Base-by-base conservation (phyloP, 2,113 vertebrate species). In the Lonchura striata region DNA sequence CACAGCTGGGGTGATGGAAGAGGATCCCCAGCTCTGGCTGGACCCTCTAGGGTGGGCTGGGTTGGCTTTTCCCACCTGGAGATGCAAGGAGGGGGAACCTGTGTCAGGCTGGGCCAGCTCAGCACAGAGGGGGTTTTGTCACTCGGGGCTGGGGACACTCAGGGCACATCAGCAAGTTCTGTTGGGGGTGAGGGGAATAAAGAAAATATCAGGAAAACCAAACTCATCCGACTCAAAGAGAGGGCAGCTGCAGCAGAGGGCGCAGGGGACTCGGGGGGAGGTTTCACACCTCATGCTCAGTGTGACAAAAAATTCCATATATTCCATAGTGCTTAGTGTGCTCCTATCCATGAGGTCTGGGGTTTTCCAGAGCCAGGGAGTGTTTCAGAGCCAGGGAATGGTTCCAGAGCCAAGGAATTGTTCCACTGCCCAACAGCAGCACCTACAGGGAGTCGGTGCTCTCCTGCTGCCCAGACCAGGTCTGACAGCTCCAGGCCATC, bases 221-320 rank as follows among this genome's bases (percentile, higher is more conserved):
- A 76, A 82, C 12, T 57, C 57, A 21, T 80, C 63, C 35, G 13
- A 27, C 27, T 17, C 22, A 1, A 23, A 31, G 60, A 33, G 9
- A 3, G 4, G 59, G 57, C 15, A 7, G 10, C 44, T 7, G 46
- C 52, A 50, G 83, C 83, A 57, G 57, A 1, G 4, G 39, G 7
- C 7, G 49, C 49, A 37, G 53, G n/a, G 60, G 23, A 12, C 15
- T 13, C 5, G 2, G 57, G 84, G 10, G 21, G 15, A 4, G 39
- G 74, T 7, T 71, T 31, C 46, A 9, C 14, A 82, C 61, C 11
- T 35, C 61, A 50, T 28, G 74, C 42, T 0, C 11, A 5, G 49
- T 1, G 31, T 13, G 3, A 28, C 20, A 0, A 2, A 2, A n/a
- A 22, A 50, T 54, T 23, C 77, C 44, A 5, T 0, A 3, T 8